A percentile compares a stretch with the other conserved stretches of the same genome.
phyloP scores from a whole-genome alignment of 1,140 invertebrate genomes.

The Berghia stephanieae region DNA sequence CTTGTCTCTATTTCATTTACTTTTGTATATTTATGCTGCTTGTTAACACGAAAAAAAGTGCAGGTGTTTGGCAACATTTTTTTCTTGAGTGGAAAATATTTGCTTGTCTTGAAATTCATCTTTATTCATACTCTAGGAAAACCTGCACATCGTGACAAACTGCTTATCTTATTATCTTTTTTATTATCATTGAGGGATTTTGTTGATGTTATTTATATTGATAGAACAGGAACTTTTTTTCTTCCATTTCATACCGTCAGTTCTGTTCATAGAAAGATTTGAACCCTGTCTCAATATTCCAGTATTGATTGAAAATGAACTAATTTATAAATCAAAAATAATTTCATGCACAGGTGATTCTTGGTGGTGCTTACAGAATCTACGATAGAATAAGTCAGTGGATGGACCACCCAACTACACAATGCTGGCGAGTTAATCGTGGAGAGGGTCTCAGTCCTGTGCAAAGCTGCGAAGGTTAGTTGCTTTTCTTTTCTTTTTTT shows the following conservation, averaged over 20 bases:
- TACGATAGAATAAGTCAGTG: conserved; percentile 66
- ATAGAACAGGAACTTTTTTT: not conserved
- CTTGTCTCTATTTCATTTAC: not conserved
- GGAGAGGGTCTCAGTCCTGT: conserved; percentile 74
- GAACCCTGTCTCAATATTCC: too few relatives aligned
- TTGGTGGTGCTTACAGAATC: conserved; percentile 71
- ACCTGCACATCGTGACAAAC: too few relatives aligned
- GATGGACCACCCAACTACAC: conserved; percentile 65
- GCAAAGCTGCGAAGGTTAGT: conserved; percentile 77
- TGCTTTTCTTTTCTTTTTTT: not conserved
- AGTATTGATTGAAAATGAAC: not conserved
- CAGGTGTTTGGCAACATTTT: too few relatives aligned
- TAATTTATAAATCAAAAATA: not conserved
- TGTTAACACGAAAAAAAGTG: too few relatives aligned
- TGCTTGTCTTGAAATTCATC: too few relatives aligned
- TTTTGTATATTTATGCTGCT: not conserved
- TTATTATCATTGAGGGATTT: too few relatives aligned
- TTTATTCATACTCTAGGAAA: too few relatives aligned
- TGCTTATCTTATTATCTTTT: too few relatives aligned
- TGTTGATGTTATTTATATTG: too few relatives aligned
- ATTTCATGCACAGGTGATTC: conserved; percentile 68
- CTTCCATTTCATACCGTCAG: not conserved
- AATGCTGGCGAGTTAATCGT: conserved; percentile 75
- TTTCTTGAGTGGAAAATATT: too few relatives aligned
- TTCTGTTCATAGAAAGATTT: conserved; percentile 11